Percentiles rank a stretch among this genome's conserved stretches.
These are phyloP conservation scores for Tribolium freemani DNA, from an alignment of 2,888 invertebrate genomes.

Conservation along the genomic window DNA sequence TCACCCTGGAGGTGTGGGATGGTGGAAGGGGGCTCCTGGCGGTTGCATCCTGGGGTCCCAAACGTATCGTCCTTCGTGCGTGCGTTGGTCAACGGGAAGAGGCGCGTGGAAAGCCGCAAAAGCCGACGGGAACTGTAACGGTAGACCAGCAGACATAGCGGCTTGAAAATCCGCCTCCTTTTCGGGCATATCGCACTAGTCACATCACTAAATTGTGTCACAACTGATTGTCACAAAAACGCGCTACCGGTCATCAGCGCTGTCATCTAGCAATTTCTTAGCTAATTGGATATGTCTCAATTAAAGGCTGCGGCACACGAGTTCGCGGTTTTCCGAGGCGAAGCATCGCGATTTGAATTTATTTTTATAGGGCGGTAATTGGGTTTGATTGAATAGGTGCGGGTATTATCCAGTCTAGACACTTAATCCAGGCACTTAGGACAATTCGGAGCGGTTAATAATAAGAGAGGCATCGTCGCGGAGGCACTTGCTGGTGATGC, in stretches of 20 bases:
- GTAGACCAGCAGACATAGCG: constrained; percentile 67
- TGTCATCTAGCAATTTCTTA: constrained; percentile 23
- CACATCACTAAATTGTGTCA: constrained; percentile 40
- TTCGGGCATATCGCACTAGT: constrained; percentile 64
- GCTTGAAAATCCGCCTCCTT: constrained; percentile 66
- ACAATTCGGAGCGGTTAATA: constrained; percentile 27
- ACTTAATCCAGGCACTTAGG: constrained; percentile 25
- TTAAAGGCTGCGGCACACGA: constrained; percentile 13
- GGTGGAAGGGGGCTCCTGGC: constrained; percentile 61
- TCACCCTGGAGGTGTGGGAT: constrained; percentile 62
- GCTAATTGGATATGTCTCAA: constrained; percentile 33
- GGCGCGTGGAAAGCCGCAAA: constrained; percentile 74
- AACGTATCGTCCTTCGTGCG: constrained; percentile 66
- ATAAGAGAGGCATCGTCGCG: constrained; percentile 36
- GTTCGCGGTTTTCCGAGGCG: neutral
- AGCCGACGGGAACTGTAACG: constrained; percentile 67
- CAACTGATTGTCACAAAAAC: constrained; percentile 34
- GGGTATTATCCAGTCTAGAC: constrained; percentile 16
- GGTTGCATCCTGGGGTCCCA: constrained; percentile 67
- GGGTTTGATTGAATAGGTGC: neutral
- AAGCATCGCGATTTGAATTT: neutral
- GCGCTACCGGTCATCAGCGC: constrained; percentile 1
- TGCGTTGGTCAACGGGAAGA: constrained; percentile 73
- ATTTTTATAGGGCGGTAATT: neutral
- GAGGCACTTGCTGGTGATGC: constrained; percentile 43